These are phyloP conservation scores for Rotaria magnacalcarata DNA, from an alignment of 2,888 invertebrate species.

Conservation along the genomic window DNA sequence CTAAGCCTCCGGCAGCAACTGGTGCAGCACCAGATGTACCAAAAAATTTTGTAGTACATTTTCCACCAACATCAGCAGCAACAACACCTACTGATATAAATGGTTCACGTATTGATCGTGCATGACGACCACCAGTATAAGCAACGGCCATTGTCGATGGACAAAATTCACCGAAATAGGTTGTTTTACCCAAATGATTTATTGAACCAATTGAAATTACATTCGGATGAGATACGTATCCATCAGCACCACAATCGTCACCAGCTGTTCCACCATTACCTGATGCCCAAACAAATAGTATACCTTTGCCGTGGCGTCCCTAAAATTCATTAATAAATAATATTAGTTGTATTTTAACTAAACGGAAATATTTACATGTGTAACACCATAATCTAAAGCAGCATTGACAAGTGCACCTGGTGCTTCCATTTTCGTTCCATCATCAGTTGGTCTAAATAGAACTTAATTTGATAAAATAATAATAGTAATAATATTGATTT, in stretches of 20 bases:
- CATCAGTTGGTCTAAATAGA: constrained; percentile 61
- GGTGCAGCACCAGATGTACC: constrained; percentile 47
- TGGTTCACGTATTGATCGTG: neutral
- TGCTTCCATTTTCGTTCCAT: constrained; percentile 45
- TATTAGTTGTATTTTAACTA: too few relatives aligned
- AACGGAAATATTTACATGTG: neutral
- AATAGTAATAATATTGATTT: neutral
- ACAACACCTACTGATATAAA: neutral
- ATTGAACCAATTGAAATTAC: constrained; percentile 45
- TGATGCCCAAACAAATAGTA: constrained; percentile 46
- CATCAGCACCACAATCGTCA: constrained; percentile 46
- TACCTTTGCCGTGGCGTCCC: constrained; percentile 45
- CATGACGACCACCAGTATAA: constrained; percentile 71
- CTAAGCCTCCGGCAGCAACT: constrained; percentile 44
- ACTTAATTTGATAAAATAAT: constrained; percentile 61
- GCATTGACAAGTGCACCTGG: constrained; percentile 39
- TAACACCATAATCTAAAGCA: constrained; percentile 41
- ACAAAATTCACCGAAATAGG: constrained; percentile 86
- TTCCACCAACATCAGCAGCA: constrained; percentile 38
- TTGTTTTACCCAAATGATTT: constrained; percentile 62
- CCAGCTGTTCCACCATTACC: constrained; percentile 44
- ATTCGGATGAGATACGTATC: constrained; percentile 44
- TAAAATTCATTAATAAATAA: neutral
- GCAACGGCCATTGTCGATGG: constrained; percentile 80
- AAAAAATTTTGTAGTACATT: constrained; percentile 45